Base-by-base conservation (phyloP, 2,113 vertebrate genomes). In the Syngnathus floridae region DNA sequence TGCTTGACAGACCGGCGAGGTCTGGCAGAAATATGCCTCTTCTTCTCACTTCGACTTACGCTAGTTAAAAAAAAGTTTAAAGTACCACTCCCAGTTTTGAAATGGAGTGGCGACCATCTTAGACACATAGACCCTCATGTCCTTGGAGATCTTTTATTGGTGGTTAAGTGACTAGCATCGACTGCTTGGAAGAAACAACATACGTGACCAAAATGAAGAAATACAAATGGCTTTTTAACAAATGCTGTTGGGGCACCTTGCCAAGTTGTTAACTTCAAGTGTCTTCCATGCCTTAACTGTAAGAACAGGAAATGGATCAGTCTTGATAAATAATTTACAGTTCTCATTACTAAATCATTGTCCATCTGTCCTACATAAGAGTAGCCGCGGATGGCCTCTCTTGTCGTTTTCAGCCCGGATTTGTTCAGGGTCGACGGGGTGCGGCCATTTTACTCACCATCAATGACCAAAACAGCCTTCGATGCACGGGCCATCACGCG, bases 391-490 rank as follows among this genome's bases (percentile, higher is more conserved):
- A 49, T 26, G 48, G 49, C 64, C 72, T 71, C 73, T 52, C 5
- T 69, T 61, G 64, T 62, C 36, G 35, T 63, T 71, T 67, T 63
- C 51, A 56, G 43, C 22, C 3, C 69, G 17, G 35, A 38, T 61
- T 61, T 36, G 22, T 36, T 49, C 45, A 36, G n/a, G 61, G 62
- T 62, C 56, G 40, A 63, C 66, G 43, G 64, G 48, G 13, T 35
- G 38, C 68, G 65, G 2, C 1, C 7, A 10, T 64, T 72, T 52
- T 62, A 48, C 81, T 82, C 62, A 79, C 84, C 49, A 8, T 88
- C 74, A 85, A 1, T 79, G 83, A 58, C 77, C 76, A 48, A 92
- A 89, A 82, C 91, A 91, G 69, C 89, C 91, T 48, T 91, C 91
- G 1, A 90, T 78, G 75, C 91, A 92, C 0, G 85, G 87, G 13